phyloP scores from a whole-genome alignment of 2,113 vertebrate species.

The Istiophorus platypterus region DNA sequence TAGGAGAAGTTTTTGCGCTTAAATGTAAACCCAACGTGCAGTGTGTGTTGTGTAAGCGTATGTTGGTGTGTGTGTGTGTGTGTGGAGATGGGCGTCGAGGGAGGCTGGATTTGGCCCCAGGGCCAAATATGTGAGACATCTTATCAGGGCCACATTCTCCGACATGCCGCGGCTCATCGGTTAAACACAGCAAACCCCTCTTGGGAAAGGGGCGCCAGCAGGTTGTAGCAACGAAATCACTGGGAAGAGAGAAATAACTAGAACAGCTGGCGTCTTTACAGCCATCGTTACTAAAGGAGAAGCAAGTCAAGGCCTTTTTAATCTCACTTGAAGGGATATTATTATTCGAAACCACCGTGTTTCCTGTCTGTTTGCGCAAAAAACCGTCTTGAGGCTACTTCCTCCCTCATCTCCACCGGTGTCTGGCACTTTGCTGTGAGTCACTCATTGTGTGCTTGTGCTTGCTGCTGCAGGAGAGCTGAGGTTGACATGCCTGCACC shows the following conservation, averaged over 20 bases:
- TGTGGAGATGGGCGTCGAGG: neutral
- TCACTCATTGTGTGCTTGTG: conserved; percentile 67
- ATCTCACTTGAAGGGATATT: too few relatives aligned
- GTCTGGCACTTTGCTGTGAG: conserved; percentile 41
- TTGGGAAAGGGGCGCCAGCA: conserved; percentile 1
- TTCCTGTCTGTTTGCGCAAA: neutral
- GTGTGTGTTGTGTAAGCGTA: neutral
- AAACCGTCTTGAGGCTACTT: neutral
- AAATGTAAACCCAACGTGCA: neutral
- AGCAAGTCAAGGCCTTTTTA: neutral
- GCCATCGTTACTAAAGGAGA: neutral
- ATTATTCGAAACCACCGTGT: neutral
- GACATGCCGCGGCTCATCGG: conserved; percentile 71
- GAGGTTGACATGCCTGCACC: conserved; percentile 74
- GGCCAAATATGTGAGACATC: conserved; percentile 48
- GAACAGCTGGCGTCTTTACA: neutral
- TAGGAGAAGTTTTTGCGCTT: neutral
- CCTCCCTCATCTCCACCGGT: conserved; percentile 16
- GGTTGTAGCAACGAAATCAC: neutral
- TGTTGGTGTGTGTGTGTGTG: neutral
- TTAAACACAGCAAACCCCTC: neutral
- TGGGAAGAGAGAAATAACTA: neutral
- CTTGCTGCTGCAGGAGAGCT: conserved; percentile 70
- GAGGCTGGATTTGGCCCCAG: conserved; percentile 8
- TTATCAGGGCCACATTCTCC: conserved; percentile 66